Evolutionary conservation across 2,113 vertebrate genomes (phyloP).

Genomic region (Cyprinodon variegatus): DNA sequence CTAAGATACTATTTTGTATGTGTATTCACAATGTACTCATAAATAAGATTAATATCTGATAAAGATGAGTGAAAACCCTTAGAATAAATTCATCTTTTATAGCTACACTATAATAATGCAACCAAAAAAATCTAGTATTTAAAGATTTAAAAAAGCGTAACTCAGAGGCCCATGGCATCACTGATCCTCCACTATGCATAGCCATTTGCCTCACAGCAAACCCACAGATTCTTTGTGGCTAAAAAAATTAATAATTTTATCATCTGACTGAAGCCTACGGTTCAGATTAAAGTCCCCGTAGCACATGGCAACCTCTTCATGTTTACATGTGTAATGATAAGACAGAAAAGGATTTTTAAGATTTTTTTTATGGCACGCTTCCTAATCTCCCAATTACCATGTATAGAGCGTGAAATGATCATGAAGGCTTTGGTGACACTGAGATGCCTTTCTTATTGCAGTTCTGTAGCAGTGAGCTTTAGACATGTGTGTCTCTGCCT

Average conservation of each 20-base stretch:
- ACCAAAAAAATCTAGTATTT: no score
- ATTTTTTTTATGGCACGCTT: not conserved
- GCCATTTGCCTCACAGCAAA: not conserved
- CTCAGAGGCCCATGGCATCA: not conserved
- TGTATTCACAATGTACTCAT: not conserved
- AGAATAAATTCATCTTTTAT: no score
- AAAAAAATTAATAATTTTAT: not conserved
- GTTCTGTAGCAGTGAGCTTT: not conserved
- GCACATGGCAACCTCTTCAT: not conserved
- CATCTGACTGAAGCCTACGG: not conserved
- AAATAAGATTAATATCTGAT: constrained; percentile 2
- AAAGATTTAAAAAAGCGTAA: no score
- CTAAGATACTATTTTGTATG: not conserved
- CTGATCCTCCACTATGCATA: not conserved
- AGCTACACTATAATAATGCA: no score
- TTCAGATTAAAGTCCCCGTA: not conserved
- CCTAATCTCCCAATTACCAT: not conserved
- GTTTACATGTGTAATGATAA: not conserved
- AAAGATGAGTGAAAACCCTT: not conserved
- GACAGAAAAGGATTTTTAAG: not conserved
- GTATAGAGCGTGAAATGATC: not conserved
- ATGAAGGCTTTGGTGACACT: not conserved
- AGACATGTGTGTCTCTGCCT: not conserved
- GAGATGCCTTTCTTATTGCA: not conserved
- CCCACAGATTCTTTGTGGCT: not conserved